Evolutionary conservation across 2,888 invertebrate species (phyloP).

Genomic region (Ennomos erosarius): DNA sequence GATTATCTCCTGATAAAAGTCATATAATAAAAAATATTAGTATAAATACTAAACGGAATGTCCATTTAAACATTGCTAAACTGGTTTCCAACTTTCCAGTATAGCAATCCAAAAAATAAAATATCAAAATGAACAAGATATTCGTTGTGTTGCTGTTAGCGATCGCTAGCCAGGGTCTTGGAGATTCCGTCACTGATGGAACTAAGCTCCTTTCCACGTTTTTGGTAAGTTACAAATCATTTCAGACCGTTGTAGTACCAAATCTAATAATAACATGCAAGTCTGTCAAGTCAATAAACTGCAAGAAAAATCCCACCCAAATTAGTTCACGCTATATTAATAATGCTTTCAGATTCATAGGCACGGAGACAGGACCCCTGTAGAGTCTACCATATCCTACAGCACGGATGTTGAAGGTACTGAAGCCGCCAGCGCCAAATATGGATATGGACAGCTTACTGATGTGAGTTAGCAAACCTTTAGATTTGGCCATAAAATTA

Average conservation of each 20-base stretch:
- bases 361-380: constrained; percentile 58
- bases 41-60: constrained; percentile 9
- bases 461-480: constrained; percentile 43
- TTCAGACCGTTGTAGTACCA: too few species aligned
- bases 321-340: too few species aligned
- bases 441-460: constrained; percentile 59
- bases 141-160: constrained; percentile 36
- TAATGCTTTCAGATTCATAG: constrained; percentile 51
- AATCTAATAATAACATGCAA: too few species aligned
- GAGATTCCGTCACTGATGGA: constrained; percentile 38
- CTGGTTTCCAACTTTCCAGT: too few species aligned
- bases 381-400: constrained; percentile 29
- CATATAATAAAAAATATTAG: constrained; percentile 14
- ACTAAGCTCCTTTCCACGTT: constrained; percentile 50
- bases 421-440: constrained; percentile 34
- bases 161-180: constrained; percentile 17
- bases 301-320: too few species aligned
- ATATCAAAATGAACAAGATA: constrained; percentile 47
- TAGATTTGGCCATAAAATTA: too few species aligned
- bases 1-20: constrained; percentile 4
- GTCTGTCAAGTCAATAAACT: too few species aligned
- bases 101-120: constrained; percentile 40
- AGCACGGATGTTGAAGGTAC: constrained; percentile 42
- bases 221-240: constrained; percentile 44
- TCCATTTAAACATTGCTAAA: constrained; percentile 10